These are phyloP conservation scores for Phasianus colchicus DNA, from an alignment of 2,113 vertebrate species.

Conservation along the genomic window DNA sequence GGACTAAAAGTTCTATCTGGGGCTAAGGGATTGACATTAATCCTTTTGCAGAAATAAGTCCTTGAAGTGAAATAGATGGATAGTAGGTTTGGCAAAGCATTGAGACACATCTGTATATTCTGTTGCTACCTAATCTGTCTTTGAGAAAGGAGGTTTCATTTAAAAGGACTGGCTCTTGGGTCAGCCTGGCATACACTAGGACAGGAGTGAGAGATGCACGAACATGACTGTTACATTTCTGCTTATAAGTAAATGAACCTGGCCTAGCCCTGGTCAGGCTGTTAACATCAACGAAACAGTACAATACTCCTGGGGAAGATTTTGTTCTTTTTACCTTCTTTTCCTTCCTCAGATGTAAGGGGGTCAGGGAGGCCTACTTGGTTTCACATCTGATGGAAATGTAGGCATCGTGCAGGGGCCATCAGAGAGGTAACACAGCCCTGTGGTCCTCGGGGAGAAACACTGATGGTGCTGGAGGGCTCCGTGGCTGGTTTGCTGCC, in stretches of 20 bases:
- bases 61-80: not conserved
- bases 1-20: not conserved
- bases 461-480: not conserved
- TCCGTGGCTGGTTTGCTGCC: not conserved
- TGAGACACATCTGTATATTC: not conserved
- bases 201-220: not conserved
- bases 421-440: not conserved
- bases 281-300: not conserved
- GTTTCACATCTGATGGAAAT: not conserved
- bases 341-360: not conserved
- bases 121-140: not conserved
- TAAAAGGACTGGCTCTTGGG: not conserved
- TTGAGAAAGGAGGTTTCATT: not conserved
- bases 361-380: not conserved
- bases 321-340: not conserved
- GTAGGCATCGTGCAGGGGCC: fast-evolving
- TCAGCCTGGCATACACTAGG: not conserved
- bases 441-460: not conserved
- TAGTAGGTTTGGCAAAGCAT: not conserved
- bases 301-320: not conserved
- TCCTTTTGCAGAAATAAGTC: not conserved
- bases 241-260: not conserved
- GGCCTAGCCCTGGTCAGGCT: not conserved
- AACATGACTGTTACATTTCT: not conserved
- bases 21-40: not conserved